Conservation (phyloP, 1,140 invertebrate genomes). For the Sarcophaga bullata region DNA sequence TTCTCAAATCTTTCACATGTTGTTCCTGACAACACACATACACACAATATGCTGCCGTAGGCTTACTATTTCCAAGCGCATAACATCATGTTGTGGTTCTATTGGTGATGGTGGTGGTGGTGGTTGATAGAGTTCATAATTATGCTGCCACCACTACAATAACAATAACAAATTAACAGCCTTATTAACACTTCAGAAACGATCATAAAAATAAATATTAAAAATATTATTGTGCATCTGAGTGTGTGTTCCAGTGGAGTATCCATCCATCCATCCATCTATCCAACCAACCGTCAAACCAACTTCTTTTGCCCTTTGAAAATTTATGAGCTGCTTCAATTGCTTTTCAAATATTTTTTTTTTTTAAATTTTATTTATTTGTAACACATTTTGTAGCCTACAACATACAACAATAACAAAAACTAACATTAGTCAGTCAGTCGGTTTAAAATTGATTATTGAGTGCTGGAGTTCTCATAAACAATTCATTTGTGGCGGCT, state of each 20-base stretch:
- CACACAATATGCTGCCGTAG: neutral
- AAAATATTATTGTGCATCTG: neutral
- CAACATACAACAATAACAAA: neutral
- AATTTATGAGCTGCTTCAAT: constrained; percentile 33
- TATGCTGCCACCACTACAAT: no score
- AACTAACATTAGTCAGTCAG: neutral
- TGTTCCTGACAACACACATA: neutral
- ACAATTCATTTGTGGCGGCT: neutral
- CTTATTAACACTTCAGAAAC: constrained; percentile 38
- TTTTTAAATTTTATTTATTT: constrained; percentile 7
- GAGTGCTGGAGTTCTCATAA: neutral
- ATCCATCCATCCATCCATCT: neutral
- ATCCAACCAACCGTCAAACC: neutral
- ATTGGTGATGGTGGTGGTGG: no score
- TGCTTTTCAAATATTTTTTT: constrained; percentile 4
- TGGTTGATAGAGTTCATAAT: no score
- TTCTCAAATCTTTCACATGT: constrained; percentile 5
- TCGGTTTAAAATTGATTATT: neutral
- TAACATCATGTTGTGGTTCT: no score
- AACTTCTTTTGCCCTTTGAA: neutral
- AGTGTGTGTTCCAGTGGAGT: neutral
- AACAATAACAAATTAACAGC: constrained; percentile 19
- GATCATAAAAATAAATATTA: constrained; percentile 16
- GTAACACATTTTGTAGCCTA: neutral
- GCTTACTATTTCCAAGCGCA: neutral